Evolutionary conservation across 2,888 invertebrate species (phyloP).

Genomic region (Athripsodes cinereus): DNA sequence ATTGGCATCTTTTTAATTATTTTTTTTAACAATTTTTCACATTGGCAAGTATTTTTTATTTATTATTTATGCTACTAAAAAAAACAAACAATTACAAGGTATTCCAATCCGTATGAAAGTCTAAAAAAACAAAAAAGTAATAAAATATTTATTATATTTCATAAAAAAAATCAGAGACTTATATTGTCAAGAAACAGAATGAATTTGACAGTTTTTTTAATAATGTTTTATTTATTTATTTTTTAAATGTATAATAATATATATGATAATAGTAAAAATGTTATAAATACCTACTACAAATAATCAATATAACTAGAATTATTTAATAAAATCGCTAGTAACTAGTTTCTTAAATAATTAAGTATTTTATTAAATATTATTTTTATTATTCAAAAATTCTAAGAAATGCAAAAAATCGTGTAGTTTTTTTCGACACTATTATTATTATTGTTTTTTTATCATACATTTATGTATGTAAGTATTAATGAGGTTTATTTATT

Average conservation of each 20-base stretch:
- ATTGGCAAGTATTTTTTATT: neutral
- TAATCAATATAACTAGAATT: neutral
- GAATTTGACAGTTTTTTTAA: too few species aligned
- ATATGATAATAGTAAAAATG: too few species aligned
- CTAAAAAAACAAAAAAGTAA: too few species aligned
- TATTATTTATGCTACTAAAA: neutral
- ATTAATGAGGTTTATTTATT: slow-evolving; percentile 2
- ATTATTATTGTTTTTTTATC: neutral
- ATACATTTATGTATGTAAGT: too few species aligned
- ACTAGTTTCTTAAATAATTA: neutral
- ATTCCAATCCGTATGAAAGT: too few species aligned
- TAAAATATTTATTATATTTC: too few species aligned
- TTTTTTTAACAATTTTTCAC: neutral
- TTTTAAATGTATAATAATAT: too few species aligned
- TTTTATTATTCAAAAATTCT: neutral
- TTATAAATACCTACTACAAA: slow-evolving; percentile 1
- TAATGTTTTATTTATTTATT: too few species aligned
- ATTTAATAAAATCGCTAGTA: neutral
- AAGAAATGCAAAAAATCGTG: neutral
- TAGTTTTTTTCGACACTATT: neutral
- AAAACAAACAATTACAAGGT: neutral
- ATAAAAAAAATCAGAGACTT: too few species aligned
- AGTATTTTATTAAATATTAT: neutral
- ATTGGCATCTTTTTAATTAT: neutral
- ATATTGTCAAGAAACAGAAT: too few species aligned